phyloP scores from a whole-genome alignment of 2,797 vertebrate genomes.

The Neosalanx taihuensis region DNA sequence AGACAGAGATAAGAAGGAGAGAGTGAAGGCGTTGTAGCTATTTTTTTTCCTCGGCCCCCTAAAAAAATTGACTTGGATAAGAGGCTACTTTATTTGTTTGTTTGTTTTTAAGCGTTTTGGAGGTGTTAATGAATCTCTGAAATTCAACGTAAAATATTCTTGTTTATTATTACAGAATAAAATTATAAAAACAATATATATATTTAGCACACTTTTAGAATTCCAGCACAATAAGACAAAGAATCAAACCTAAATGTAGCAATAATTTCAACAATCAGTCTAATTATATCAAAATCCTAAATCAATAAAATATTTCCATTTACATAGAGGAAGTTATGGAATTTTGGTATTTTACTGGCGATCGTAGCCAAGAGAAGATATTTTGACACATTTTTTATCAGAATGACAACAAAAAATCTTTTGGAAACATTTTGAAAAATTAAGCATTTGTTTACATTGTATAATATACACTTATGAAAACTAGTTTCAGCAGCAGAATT shows the following conservation, averaged over 20 bases:
- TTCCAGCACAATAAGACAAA: neutral
- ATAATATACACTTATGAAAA: no score
- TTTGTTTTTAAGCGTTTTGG: neutral
- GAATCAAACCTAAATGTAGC: neutral
- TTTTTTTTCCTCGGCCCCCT: no score
- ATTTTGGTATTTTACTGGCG: neutral
- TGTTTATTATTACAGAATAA: neutral
- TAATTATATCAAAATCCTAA: no score
- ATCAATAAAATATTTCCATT: neutral
- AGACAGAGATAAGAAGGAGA: slow-evolving; percentile 2
- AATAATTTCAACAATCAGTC: neutral
- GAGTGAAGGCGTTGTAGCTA: neutral
- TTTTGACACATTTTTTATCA: neutral
- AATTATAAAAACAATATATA: neutral
- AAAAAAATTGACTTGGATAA: neutral
- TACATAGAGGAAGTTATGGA: neutral
- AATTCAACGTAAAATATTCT: neutral
- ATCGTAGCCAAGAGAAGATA: neutral
- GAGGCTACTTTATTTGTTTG: neutral
- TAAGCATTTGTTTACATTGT: no score
- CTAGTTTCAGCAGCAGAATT: no score
- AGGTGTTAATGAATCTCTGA: neutral
- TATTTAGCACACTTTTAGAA: neutral
- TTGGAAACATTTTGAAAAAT: no score
- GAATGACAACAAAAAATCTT: neutral